phyloP scores from a whole-genome alignment of 53 echinoderm and acorn worm genomes.

The Pentamera pediparva region DNA sequence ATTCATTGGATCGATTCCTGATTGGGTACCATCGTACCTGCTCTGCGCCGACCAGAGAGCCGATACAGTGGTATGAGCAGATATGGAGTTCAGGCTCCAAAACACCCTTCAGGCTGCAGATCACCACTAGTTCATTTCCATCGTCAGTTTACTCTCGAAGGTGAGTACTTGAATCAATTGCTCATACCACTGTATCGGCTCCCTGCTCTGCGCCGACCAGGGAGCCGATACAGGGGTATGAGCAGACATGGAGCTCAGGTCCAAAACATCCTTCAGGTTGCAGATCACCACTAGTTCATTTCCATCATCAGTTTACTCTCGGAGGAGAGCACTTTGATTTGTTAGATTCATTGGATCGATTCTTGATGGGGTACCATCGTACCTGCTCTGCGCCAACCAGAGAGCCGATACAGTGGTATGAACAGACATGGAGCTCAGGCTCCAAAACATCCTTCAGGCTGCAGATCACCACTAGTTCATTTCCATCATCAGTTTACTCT shows the following conservation, averaged over 20 bases:
- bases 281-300: slow-evolving; percentile 39
- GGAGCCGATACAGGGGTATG: slow-evolving; percentile 78
- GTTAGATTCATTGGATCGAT: background rate
- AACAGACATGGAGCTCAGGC: slow-evolving; percentile 73
- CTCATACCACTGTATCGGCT: too few relatives aligned
- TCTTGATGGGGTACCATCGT: background rate
- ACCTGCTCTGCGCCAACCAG: slow-evolving; percentile 55
- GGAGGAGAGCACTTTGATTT: slow-evolving; percentile 40
- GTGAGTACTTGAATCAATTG: too few relatives aligned
- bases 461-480: slow-evolving; percentile 32
- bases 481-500: slow-evolving; percentile 48
- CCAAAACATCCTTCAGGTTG: slow-evolving; percentile 58
- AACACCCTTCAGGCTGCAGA: slow-evolving; percentile 44
- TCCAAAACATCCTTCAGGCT: slow-evolving; percentile 59
- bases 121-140: slow-evolving; percentile 42
- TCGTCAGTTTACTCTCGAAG: slow-evolving; percentile 49
- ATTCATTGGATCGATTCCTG: background rate
- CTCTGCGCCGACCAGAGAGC: slow-evolving; percentile 49
- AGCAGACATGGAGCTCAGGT: slow-evolving; percentile 74
- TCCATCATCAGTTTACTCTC: slow-evolving; percentile 43
- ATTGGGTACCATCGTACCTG: slow-evolving; percentile 23
- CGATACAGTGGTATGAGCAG: slow-evolving; percentile 88
- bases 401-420: slow-evolving; percentile 79
- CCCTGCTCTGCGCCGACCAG: slow-evolving; percentile 57
- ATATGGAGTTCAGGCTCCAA: slow-evolving; percentile 68